Conservation (phyloP, 2,888 invertebrate species). For the Caenorhabditis sinica region DNA sequence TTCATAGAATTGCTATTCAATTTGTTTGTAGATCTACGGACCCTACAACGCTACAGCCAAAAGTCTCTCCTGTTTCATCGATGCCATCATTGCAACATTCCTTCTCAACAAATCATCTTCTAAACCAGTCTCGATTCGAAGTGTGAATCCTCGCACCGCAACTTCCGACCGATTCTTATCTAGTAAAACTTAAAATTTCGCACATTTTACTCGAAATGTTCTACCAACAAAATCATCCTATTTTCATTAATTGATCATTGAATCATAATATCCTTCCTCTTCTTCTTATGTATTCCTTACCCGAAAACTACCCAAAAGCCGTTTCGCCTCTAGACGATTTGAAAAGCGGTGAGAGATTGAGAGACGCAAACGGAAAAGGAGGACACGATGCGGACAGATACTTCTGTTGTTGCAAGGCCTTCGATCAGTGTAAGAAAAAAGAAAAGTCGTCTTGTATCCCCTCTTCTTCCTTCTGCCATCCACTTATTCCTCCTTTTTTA, state of each 20-base stretch:
- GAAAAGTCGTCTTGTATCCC: conserved; percentile 13
- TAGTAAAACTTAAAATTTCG: conserved; percentile 9
- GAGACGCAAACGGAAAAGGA: conserved; percentile 50
- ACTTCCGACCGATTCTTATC: conserved; percentile 32
- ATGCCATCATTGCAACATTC: conserved; percentile 48
- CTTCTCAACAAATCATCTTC: conserved; percentile 23
- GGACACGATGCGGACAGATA: conserved; percentile 45
- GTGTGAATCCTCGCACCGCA: conserved; percentile 22
- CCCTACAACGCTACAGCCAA: conserved; percentile 50
- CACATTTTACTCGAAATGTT: not conserved
- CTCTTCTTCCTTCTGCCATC: conserved; percentile 11
- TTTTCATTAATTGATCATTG: conserved; percentile 5
- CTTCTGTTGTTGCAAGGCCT: conserved; percentile 40
- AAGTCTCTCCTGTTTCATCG: conserved; percentile 43
- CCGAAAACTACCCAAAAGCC: conserved; percentile 34
- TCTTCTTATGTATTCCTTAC: conserved; percentile 6
- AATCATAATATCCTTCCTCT: conserved; percentile 11
- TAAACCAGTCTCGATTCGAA: conserved; percentile 1
- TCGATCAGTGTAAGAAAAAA: conserved; percentile 61
- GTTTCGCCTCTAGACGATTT: conserved; percentile 28
- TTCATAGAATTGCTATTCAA: too few relatives aligned
- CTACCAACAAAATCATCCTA: not conserved
- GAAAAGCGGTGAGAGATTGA: conserved; percentile 8
- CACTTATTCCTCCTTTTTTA: conserved; percentile 17
- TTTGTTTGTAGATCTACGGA: conserved; percentile 54